phyloP scores from a whole-genome alignment of 1,140 invertebrate species.

The Aleiodes sp. region DNA sequence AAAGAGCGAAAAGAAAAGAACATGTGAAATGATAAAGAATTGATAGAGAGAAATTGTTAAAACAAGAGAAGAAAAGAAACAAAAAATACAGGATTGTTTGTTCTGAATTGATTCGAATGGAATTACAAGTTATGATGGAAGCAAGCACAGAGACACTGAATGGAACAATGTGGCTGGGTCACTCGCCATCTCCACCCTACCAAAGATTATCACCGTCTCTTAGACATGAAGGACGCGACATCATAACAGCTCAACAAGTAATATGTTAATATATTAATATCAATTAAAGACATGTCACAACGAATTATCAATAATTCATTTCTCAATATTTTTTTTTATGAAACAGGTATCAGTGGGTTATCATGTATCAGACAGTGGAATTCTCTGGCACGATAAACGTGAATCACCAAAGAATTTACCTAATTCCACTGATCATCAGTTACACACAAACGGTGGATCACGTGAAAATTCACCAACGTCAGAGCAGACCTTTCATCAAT shows the following conservation, averaged over 20 bases:
- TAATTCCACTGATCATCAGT: slow-evolving; percentile 41
- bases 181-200: slow-evolving; percentile 54
- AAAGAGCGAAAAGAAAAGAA: not conserved
- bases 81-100: not conserved
- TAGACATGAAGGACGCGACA: slow-evolving; percentile 50
- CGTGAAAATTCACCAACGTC: slow-evolving; percentile 41
- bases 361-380: slow-evolving; percentile 47
- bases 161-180: slow-evolving; percentile 54
- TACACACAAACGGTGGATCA: slow-evolving; percentile 46
- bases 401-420: slow-evolving; percentile 38
- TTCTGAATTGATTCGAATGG: slow-evolving; percentile 45
- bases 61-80: not conserved
- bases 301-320: not conserved
- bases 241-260: slow-evolving; percentile 54
- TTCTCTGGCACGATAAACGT: slow-evolving; percentile 57
- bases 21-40: not conserved
- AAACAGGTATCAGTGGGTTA: slow-evolving; percentile 54
- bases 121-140: slow-evolving; percentile 59
- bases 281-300: not conserved
- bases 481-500: slow-evolving; percentile 39
- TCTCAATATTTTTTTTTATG: not conserved
- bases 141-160: slow-evolving; percentile 51
- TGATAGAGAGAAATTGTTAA: not conserved
- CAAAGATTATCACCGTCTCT: slow-evolving; percentile 55
- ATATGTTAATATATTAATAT: slow-evolving; percentile 40